Base-by-base conservation (phyloP, 2,888 invertebrate species). In the Drosophila colorata region DNA sequence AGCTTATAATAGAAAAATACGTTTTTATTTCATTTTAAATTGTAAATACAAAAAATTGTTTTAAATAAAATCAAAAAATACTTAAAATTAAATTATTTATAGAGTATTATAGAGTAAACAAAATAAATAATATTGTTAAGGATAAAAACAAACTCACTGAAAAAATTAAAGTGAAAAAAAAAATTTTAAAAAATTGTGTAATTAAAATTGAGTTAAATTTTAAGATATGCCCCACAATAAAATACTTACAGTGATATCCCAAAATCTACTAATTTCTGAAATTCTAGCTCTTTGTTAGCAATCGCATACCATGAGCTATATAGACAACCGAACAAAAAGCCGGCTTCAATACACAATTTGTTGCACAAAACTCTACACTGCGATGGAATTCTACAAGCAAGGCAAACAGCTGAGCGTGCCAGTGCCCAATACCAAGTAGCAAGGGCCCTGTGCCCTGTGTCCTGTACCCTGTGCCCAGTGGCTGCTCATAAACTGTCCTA, bases 301-400 rank as follows among this genome's bases (percentile, higher is more conserved):
- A 31, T 5, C 7, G n/a, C 51, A 9, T 18, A 14, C 5, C 41
- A n/a, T 14, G 9, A 35, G 14, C 41, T 8, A 25, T 38, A 35
- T 60, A 35, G 33, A 35, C 13, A 4, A 16, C 13, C 37, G 18
- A 41, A 41, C 51, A 64, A 73, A 83, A 85, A 80, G 84, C 84
- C 85, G 83, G 87, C 76, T 78, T 69, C 69, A 68, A 65, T 48
- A 69, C 76, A 53, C 82, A 85, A 87, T 85, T 87, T 84, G 87
- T 84, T 84, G 84, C 87, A 67, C 85, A 78, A 41, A 88, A 73
- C 37, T 79, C 86, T 77, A 61, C 80, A 77, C 59, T 18, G 38
- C 59, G 41, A 28, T 7, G 53, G 38, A 64, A 71, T 18, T 80
- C 71, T 74, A 64, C 76, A 78, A 43, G 23, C 53, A 55, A 70